Evolutionary conservation across 2,888 invertebrate species (phyloP).

Genomic region (Coremacera marginata): DNA sequence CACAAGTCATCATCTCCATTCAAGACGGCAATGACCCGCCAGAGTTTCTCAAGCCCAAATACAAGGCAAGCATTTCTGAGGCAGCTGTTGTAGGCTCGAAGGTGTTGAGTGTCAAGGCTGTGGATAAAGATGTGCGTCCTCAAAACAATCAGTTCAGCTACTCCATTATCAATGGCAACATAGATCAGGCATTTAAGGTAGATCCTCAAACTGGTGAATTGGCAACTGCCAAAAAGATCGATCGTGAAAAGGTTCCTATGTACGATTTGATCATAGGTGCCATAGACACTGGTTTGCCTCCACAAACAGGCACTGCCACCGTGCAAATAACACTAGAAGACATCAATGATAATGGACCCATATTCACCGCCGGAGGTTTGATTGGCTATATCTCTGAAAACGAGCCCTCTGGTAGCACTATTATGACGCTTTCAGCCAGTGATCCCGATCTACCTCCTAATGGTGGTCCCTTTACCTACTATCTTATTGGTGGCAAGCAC

Average conservation of each 20-base stretch:
- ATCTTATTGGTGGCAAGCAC: slow-evolving; percentile 82
- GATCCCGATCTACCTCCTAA: slow-evolving; percentile 93
- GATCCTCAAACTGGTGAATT: slow-evolving; percentile 89
- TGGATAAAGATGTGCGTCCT: slow-evolving; percentile 91
- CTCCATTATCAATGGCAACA: slow-evolving; percentile 87
- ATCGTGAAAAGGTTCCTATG: slow-evolving; percentile 82
- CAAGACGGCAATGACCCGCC: slow-evolving; percentile 98
- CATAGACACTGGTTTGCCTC: slow-evolving; percentile 89
- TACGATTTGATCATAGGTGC: slow-evolving; percentile 87
- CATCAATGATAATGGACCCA: slow-evolving; percentile 94
- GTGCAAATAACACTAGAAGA: slow-evolving; percentile 86
- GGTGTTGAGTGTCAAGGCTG: slow-evolving; percentile 83
- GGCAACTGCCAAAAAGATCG: slow-evolving; percentile 80
- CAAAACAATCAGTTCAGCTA: slow-evolving; percentile 94
- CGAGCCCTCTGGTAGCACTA: slow-evolving; percentile 84
- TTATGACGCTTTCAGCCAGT: slow-evolving; percentile 86
- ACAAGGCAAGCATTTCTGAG: slow-evolving; percentile 86
- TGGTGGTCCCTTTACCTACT: slow-evolving; percentile 89
- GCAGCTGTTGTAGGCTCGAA: slow-evolving; percentile 80
- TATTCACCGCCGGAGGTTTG: slow-evolving; percentile 79
- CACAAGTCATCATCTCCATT: slow-evolving; percentile 91
- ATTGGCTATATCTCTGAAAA: slow-evolving; percentile 88
- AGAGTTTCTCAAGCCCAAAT: slow-evolving; percentile 84
- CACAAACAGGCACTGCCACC: slow-evolving; percentile 90
- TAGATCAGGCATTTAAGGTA: slow-evolving; percentile 86